Percentiles rank a stretch among this genome's conserved stretches.
These are phyloP conservation scores for Aethes cnicana DNA, from an alignment of 2,888 invertebrate species.

Conservation along the genomic window DNA sequence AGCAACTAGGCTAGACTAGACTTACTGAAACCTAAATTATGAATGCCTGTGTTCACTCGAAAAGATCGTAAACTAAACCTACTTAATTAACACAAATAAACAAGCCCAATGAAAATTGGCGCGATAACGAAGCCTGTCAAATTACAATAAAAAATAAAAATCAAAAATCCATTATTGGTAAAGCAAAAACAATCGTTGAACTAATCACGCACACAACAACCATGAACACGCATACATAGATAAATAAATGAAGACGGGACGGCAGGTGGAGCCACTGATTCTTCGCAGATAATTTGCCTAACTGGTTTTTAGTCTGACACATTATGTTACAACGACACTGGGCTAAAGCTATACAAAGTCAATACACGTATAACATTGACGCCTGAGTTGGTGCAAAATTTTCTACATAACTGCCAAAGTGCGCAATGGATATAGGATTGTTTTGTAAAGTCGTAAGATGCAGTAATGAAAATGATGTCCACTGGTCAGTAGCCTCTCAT, in stretches of 20 bases:
- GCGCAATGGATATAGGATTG: slow-evolving; percentile 30
- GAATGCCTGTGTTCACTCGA: not conserved
- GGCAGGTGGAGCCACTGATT: slow-evolving; percentile 76
- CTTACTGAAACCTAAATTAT: too few species aligned
- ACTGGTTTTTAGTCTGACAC: slow-evolving; percentile 70
- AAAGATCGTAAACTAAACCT: slow-evolving; percentile 6
- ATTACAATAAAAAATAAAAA: slow-evolving; percentile 20
- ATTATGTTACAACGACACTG: slow-evolving; percentile 42
- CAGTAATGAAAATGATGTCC: slow-evolving; percentile 43
- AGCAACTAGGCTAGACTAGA: too few species aligned
- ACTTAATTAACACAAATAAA: slow-evolving; percentile 19
- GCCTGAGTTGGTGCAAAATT: not conserved
- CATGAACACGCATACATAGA: slow-evolving; percentile 39
- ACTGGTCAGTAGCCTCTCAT: slow-evolving; percentile 60
- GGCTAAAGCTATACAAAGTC: slow-evolving; percentile 30
- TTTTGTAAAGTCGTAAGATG: slow-evolving; percentile 4
- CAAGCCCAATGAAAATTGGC: slow-evolving; percentile 28
- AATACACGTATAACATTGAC: slow-evolving; percentile 37
- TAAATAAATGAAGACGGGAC: slow-evolving; percentile 53
- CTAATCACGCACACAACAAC: slow-evolving; percentile 42
- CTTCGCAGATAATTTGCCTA: slow-evolving; percentile 75
- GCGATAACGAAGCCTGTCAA: not conserved
- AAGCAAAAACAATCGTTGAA: slow-evolving; percentile 34
- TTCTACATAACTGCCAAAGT: not conserved
- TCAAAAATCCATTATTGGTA: slow-evolving; percentile 22